These are phyloP conservation scores for Myotis yumanensis DNA, from an alignment of 2,113 vertebrate genomes.

Conservation along the genomic window DNA sequence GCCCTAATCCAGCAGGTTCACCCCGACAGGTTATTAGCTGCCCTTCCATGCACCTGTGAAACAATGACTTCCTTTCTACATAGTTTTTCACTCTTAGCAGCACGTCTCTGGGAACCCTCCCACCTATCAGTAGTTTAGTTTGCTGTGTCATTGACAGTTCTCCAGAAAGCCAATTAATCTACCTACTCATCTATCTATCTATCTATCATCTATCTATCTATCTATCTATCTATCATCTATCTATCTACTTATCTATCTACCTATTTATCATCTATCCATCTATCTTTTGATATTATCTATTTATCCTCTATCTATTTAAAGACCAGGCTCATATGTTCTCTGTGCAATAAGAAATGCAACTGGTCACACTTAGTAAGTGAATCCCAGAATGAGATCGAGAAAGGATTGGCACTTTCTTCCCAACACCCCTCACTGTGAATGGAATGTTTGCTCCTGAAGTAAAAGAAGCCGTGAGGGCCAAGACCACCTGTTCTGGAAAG, in stretches of 20 bases:
- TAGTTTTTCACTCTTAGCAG: background rate
- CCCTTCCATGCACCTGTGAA: accelerated
- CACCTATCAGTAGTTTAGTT: background rate
- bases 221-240: too few species aligned
- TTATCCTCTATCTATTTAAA: background rate
- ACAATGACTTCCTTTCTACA: background rate
- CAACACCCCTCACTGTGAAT: background rate
- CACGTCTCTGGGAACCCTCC: background rate
- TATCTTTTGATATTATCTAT: too few species aligned
- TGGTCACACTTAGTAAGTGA: background rate
- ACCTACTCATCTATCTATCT: background rate
- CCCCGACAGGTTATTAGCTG: too few species aligned
- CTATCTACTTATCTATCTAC: too few species aligned
- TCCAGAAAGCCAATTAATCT: background rate
- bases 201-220: too few species aligned
- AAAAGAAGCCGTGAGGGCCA: background rate
- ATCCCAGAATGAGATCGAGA: background rate
- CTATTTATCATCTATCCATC: background rate
- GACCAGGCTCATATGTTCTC: background rate
- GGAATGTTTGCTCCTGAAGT: background rate
- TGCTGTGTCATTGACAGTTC: background rate
- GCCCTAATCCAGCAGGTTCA: background rate
- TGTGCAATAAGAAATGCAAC: background rate
- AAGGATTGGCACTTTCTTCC: background rate
- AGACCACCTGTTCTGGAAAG: background rate